Base-by-base conservation (phyloP, 2,797 vertebrate species). In the Malacoraja senta region DNA sequence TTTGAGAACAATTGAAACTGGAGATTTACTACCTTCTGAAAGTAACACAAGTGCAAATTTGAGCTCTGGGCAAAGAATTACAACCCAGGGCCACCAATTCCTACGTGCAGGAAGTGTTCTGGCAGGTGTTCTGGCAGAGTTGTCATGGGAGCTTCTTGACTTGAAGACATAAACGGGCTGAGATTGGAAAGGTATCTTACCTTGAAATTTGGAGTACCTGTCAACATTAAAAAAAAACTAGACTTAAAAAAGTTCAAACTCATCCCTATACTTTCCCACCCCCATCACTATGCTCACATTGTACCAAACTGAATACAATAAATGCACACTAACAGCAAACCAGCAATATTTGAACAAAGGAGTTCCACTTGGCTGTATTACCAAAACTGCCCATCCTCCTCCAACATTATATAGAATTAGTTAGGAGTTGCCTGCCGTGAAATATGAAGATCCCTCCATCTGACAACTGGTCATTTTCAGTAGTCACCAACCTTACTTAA, bases 401-500 rank as follows among this genome's bases (percentile, higher is more conserved):
- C 84, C 15, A 19, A 13, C 29, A 17, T 88, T 65, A 8, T 8
- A 65, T n/a, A 88, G 63, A 88, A 88, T 15, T 65, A 88, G 17
- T 19, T 35, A 6, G 1, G 17, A 88, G 61, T 35, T 4, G 44
- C 44, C 24, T 53, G 38, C 71, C 29, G 90, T 71, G 76, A 92
- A 92, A 74, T 29, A 74, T 76, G 65, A 92, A 74, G 72, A n/a
- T 76, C 21, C 35, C 38, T 76, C 53, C 4, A 15, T 15, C 71
- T 53, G 44, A 71, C 71, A 74, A 71, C 26, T 58, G 65, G 63
- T 74, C 21, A 8, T 88, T 88, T 88, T 68, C 84, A 88, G 84
- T 88, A 88, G 84, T 91, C 35, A 21, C 63, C n/a, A 58, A 76
- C n/a, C 26, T 29, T 44, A 91, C 29, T 91, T n/a, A 92, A 44